phyloP scores from a whole-genome alignment of 2,797 vertebrate genomes.

The Limosa lapponica region DNA sequence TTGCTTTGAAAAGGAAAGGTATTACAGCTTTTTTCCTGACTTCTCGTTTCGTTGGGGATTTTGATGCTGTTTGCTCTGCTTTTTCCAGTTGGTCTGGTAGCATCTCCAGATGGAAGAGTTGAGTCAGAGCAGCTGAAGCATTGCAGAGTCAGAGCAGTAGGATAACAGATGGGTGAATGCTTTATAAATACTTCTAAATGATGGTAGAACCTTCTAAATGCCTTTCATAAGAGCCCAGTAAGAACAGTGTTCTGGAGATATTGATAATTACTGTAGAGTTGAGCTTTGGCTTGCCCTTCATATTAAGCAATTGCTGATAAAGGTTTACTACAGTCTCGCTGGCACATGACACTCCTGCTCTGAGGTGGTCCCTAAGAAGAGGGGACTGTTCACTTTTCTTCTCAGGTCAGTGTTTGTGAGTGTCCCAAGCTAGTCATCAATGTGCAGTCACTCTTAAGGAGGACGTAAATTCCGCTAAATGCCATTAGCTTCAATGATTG shows the following conservation, averaged over 20 bases:
- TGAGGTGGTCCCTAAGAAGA: neutral
- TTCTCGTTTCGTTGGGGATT: neutral
- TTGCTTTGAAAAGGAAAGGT: slow-evolving; percentile 43
- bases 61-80: slow-evolving; percentile 40
- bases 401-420: neutral
- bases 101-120: slow-evolving; percentile 64
- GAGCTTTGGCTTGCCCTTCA: neutral
- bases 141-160: slow-evolving; percentile 39
- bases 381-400: neutral
- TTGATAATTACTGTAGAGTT: rapidly evolving
- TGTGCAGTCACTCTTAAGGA: neutral
- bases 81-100: slow-evolving; percentile 65
- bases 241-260: neutral
- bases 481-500: neutral
- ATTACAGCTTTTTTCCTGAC: neutral
- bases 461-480: neutral
- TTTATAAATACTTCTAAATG: slow-evolving; percentile 52
- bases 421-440: neutral
- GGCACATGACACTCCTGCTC: neutral
- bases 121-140: slow-evolving; percentile 64
- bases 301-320: neutral
- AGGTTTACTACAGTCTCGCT: neutral
- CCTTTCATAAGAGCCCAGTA: neutral
- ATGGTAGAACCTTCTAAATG: slow-evolving; percentile 14
- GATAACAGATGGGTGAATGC: slow-evolving; percentile 56